Base-by-base conservation (phyloP, 2,888 invertebrate genomes). In the Oeneis ivallda region DNA sequence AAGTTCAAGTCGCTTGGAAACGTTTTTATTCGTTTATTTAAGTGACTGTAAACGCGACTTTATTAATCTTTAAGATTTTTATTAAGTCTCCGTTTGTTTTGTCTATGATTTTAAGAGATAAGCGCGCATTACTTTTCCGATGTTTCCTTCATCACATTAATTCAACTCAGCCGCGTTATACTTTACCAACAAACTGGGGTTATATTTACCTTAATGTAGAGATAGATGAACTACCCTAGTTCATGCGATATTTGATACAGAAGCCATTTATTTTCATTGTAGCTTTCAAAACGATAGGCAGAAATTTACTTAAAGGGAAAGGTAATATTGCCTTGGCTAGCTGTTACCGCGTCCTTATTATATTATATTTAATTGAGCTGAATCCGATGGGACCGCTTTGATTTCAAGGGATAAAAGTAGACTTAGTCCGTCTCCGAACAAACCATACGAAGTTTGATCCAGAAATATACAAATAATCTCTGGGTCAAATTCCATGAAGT, bases 231-330 rank as follows among this genome's bases (percentile, higher is more conserved):
- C n/a, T 37, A 37, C 11, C 11, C 3, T 26, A 26, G 26, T 19
- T 19, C 26, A 50, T 52, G 34, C 52, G 67, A 57, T 49, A 69
- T 65, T 57, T 60, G 67, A 69, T 69, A 67, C 65, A n/a, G 69
- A 69, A 69, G 65, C 69, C 69, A 45, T 65, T 59, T 54, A 45
- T 15, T 19, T 54, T 50, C 11, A 26, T 60, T 68, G 56, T 50
- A 39, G 43, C 52, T 60, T 37, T 37, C 8, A 2, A 17, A 47
- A 15, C 37, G 26, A 4, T 4, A 26, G 26, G 26, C 26, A 26
- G 5, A 4, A 26, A 26, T 26, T 26, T 26, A 26, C 26, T 26
- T 26, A 26, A 26, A 26, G 26, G 26, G 26, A 26, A 26, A 26
- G 26, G 26, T 5, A 26, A 26, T 26, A 26, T 26, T 5, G 26